A percentile compares a stretch with the other conserved stretches of the same genome.
phyloP scores from a whole-genome alignment of 2,113 vertebrate genomes.

The Pomatostomus ruficeps region DNA sequence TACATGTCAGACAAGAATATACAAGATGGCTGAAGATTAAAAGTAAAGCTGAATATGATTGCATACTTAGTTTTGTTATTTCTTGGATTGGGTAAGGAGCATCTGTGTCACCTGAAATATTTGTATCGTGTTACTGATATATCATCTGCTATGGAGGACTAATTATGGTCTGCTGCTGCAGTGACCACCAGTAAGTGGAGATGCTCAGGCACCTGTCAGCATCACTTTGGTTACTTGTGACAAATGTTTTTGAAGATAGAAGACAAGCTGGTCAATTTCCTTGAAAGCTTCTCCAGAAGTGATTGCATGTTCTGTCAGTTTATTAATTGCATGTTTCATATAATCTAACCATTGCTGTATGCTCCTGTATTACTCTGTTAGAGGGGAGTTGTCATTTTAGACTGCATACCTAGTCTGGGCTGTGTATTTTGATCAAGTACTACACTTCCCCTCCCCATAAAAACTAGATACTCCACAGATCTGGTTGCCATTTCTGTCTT shows the following conservation, averaged over 20 bases:
- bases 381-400: neutral
- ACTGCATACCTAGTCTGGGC: neutral
- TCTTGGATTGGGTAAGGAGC: neutral
- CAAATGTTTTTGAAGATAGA: neutral
- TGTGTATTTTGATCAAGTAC: neutral
- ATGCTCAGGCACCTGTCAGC: neutral
- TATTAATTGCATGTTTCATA: neutral
- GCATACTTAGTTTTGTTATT: neutral
- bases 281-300: neutral
- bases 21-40: neutral
- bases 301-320: neutral
- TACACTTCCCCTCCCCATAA: neutral
- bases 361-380: neutral
- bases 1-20: neutral
- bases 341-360: neutral
- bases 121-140: neutral
- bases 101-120: neutral
- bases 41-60: neutral
- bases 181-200: neutral
- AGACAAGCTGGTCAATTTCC: neutral
- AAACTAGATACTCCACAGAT: neutral
- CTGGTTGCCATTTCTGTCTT: neutral
- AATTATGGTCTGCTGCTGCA: neutral
- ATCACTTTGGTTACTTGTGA: neutral
- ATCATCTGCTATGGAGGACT: neutral